Base-by-base conservation (phyloP, 2,888 invertebrate species). In the Rhogogaster chlorosoma region DNA sequence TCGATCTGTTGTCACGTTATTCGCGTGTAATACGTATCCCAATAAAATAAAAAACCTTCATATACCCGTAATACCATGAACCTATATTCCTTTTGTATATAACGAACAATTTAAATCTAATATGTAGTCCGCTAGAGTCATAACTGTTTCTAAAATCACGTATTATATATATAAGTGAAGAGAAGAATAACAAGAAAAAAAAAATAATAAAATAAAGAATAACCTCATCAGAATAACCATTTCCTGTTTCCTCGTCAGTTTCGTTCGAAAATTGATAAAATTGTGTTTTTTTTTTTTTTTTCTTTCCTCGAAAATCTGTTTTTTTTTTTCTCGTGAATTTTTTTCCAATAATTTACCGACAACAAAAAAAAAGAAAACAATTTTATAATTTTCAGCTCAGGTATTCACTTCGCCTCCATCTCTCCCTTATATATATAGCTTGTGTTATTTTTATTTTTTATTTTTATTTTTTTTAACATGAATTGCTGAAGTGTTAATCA, bases 131-230 rank as follows among this genome's bases (percentile, higher is more conserved):
- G 10, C 61, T 10, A 61, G 26, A 61, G 22, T 61, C 26, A 22
- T 61, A 61, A 61, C 61, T 61, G 61, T 61, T 61, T 61, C 61
- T 61, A 61, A 26, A 61, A 61, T 61, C 61, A n/a, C 61, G n/a
- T 61, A 10, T 26, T 26, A 26, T 61, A 26, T 26, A 26, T 1
- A 61, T n/a, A n/a, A 5, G 7, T n/a, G 57, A 22, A 57, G 22
- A 61, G 4, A 26, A 61, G 26, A 75, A n/a, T 18, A 10, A n/a
- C 1, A 45, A n/a, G 18, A 0, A 1, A 70, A 36, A 70, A 70
- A 10, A 70, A 36, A 32, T 12, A 36, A 26, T 26, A 45, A 42
- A 36, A 26, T 26, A 45, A 42, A 12, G 15, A 45, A 45, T 45
- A 15, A 61, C 9, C 2, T 26, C 22, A n/a, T 9, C 9, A 70